Base-by-base conservation (phyloP, 23 tunicate species). In the Diplosoma virens region DNA sequence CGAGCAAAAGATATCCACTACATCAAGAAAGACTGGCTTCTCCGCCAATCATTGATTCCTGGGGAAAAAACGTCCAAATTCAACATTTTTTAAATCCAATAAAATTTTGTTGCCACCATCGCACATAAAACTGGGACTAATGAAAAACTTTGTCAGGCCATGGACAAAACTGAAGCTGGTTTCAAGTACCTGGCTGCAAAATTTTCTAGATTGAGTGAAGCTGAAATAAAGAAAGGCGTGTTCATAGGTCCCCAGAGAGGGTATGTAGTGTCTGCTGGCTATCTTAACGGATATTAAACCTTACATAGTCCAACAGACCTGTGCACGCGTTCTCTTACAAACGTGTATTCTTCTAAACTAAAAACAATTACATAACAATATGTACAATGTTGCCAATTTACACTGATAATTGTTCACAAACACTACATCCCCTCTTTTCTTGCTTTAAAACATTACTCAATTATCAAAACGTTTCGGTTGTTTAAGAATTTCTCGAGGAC, bases 141-240 rank as follows among this genome's bases (percentile, higher is more conserved):
- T 41, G 50, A 41, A 41, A 41, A 41, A 41, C 50, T 41, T 41
- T 41, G 50, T 41, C 50, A 41, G 50, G 50, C 50, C 50, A 41
- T 41, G 50, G 50, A 7, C 9, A 55, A 55, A 55, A 55, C 24
- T 14, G 63, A 20, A 55, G 63, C 63, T 55, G 24, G 24, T 55
- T 55, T 55, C 63, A 55, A 55, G 63, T 55, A 55, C 63, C 63
- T 55, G 25, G 63, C 63, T 55, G 20, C 24, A 55, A 55, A 20
- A 25, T 55, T 55, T 55, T 20, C 5, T 20, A 55, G 63, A 55
- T 20, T 20, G 24, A 55, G 63, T 20, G 63, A 55, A 55, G 63
- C 63, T 55, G 20, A 55, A 55, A 55, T 55, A 55, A 55, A 55
- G 50, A 14, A 41, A 55, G 63, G 63, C 20, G 63, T 16, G 63